phyloP scores from a whole-genome alignment of 2,888 invertebrate species.

The Drosophila histrio region DNA sequence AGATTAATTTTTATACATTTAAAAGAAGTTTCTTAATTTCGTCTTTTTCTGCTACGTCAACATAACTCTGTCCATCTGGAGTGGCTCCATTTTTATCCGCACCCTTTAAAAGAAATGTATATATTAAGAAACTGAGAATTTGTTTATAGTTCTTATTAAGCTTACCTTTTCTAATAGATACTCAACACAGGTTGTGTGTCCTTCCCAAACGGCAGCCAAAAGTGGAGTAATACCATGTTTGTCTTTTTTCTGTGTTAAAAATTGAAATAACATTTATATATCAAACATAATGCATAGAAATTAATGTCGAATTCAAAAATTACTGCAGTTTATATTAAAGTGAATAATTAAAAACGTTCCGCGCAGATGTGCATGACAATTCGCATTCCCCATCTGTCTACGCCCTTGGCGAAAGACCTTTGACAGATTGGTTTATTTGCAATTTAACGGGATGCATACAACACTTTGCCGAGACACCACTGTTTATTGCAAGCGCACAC shows the following conservation, averaged over 20 bases:
- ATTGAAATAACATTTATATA: neutral
- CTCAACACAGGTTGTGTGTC: conserved; percentile 95
- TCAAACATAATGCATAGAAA: too few species aligned
- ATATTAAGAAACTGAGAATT: neutral
- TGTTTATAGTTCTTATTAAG: neutral
- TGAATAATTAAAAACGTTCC: too few species aligned
- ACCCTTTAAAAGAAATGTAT: conserved; percentile 86
- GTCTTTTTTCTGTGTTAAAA: conserved; percentile 89
- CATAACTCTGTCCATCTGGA: conserved; percentile 94
- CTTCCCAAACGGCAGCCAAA: conserved; percentile 98
- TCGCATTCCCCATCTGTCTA: too few species aligned
- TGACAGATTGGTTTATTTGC: neutral
- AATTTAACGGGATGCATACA: neutral
- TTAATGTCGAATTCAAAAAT: too few species aligned
- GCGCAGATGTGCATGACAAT: too few species aligned
- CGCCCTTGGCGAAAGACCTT: too few species aligned
- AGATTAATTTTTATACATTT: conserved; percentile 37
- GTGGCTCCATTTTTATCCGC: conserved; percentile 92
- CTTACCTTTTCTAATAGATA: conserved; percentile 92
- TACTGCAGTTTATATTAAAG: too few species aligned
- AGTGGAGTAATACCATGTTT: conserved; percentile 98
- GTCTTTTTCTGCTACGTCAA: conserved; percentile 95
- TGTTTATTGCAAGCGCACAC: neutral
- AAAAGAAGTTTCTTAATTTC: conserved; percentile 92
- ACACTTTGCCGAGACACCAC: neutral